These are phyloP conservation scores for Vultur gryphus DNA, from an alignment of 2,797 vertebrate genomes.

Conservation along the genomic window DNA sequence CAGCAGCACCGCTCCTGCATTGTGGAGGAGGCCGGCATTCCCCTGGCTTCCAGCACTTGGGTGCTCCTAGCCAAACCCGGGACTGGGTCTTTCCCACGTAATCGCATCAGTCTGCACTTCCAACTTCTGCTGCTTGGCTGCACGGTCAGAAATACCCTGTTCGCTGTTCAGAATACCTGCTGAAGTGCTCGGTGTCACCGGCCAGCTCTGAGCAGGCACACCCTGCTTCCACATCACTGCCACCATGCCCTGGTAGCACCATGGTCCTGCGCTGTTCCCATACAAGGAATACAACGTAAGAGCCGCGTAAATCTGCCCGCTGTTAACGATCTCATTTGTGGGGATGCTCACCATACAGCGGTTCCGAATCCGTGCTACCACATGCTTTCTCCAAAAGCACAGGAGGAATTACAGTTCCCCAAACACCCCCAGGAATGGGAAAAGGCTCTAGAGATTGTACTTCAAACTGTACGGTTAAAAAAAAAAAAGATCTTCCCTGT, in stretches of 20 bases:
- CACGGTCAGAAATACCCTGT: not conserved
- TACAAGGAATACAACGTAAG: rapidly evolving
- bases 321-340: rapidly evolving
- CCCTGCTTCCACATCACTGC: not conserved
- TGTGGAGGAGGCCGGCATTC: rapidly evolving
- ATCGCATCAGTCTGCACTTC: rapidly evolving
- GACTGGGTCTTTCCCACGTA: rapidly evolving
- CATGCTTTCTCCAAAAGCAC: not conserved
- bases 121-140: rapidly evolving
- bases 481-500: no score
- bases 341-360: not conserved
- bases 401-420: not conserved
- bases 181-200: rapidly evolving
- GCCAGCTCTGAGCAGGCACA: not conserved
- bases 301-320: rapidly evolving
- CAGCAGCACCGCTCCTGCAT: not conserved
- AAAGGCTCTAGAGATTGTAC: not conserved
- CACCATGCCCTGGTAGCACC: not conserved
- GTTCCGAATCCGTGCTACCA: no score
- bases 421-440: not conserved
- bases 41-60: not conserved
- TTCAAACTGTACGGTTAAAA: not conserved
- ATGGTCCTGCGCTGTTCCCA: rapidly evolving
- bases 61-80: not conserved
- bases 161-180: rapidly evolving